Conservation (phyloP, 2,888 invertebrate species). For the Acanthosoma haemorrhoidale region DNA sequence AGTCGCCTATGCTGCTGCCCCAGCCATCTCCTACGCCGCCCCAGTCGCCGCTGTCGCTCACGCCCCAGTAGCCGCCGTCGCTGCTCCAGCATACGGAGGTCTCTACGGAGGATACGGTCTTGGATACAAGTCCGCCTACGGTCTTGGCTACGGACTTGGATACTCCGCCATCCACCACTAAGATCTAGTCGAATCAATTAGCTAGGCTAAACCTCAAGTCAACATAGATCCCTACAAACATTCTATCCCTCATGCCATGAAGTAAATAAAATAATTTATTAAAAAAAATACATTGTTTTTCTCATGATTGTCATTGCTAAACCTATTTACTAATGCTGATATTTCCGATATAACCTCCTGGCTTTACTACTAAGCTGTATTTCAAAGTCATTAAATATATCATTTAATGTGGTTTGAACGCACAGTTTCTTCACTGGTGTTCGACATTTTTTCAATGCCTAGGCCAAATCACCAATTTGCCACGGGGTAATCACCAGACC, state of each 20-base stretch:
- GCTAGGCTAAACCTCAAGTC: not conserved
- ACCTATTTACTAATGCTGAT: no score
- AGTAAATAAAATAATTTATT: conserved; percentile 30
- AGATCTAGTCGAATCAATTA: not conserved
- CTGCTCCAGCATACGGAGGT: conserved; percentile 9
- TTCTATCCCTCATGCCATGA: not conserved
- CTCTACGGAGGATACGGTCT: conserved; percentile 10
- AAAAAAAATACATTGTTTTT: no score
- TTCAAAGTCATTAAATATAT: no score
- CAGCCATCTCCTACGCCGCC: conserved; percentile 13
- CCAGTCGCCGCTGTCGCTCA: conserved; percentile 6
- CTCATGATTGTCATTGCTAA: no score
- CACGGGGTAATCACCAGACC: no score
- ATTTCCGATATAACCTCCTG: no score
- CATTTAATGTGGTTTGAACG: no score
- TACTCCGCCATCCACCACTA: not conserved
- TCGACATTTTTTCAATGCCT: no score
- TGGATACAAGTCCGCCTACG: conserved; percentile 12
- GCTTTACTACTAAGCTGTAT: no score
- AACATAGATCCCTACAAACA: not conserved
- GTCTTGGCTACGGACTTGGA: not conserved
- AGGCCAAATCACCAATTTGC: no score
- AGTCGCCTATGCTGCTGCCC: conserved; percentile 44
- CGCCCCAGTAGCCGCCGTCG: no score
- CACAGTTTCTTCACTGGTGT: no score